Base-by-base conservation (phyloP, 2,888 invertebrate genomes). In the Lasioglossum oenotherae region DNA sequence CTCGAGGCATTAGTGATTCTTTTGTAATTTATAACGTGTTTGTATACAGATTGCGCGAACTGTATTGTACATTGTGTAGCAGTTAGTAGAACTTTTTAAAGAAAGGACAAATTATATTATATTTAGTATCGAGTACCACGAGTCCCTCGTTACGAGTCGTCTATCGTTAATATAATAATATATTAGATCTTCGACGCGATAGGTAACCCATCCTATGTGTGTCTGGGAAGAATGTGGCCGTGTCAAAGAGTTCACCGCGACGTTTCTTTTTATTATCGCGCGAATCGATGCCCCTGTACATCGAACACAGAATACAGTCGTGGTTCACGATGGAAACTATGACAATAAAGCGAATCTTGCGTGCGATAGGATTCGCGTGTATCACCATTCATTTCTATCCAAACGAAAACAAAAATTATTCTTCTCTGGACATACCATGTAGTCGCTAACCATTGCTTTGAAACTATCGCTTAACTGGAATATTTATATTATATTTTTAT, bases 401-500 rank as follows among this genome's bases (percentile, higher is more conserved):
- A 71, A 57, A 57, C n/a, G 12, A 57, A n/a, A n/a, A 57, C 10
- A 79, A 35, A n/a, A 74, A 74, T 60, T 31, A 78, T 79, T 85
- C 83, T 81, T 84, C 77, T 71, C 78, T 84, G 90, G 86, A 74
- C 88, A 80, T 83, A 88, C 4, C 41, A 71, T 76, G 84, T 89
- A 90, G 82, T 69, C 81, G 85, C 81, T 83, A 74, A 87, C 76
- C 83, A 91, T 93, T 92, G 90, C 90, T 90, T 92, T 89, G 89
- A 88, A 91, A 81, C 87, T 91, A 92, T 90, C 41, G 92, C 92
- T 90, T 93, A 93, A 91, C 89, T 89, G 89, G 93, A 92, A 93
- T 92, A 93, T 94, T 94, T 94, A 93, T 93, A 94, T 94, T 92
- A 87, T 93, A 94, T 92, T 93, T 94, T 93, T 94, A 94, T 94